Evolutionary conservation across 2,113 vertebrate genomes (phyloP), one percentile per base, ranked within the genome.

Genomic region (Sebastes schlegelii): DNA sequence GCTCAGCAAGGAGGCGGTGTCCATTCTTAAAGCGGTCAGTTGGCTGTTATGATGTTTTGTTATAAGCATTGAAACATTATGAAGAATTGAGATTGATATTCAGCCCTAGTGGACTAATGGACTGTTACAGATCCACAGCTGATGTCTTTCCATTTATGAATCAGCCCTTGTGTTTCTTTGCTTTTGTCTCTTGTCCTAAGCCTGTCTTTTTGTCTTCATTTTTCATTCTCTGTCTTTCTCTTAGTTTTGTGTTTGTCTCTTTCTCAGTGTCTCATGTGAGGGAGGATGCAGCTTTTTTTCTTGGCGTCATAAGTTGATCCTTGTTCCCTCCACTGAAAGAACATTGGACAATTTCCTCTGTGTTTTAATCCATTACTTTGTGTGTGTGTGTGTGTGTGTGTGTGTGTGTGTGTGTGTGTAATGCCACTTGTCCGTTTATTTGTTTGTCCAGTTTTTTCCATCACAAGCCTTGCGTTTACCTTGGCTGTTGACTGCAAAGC

Each of bases 1-100:
- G 97, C 97, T 99, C 89, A 98, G 97, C 95, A 99, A 97, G 93
- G 97, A 99, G 93, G 97, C 97, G 0, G 97, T 99, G 91, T 97
- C 97, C 95, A 98, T 99, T 89, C 95, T 99, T 76, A 98, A 97
- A 96, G 96, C 97, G 61, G 97, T 99, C 87, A 96, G 96, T 96
- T 4, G 5, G 40, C 12, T 8, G 11, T 14, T 21, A 5, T 1
- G 1, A 16, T 4, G 5, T 17, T 76, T 55, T 11, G 2, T 52
- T 26, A 4, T 54, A 26, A 21, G 26, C 19, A 1, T 9, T n/a
- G 17, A 19, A 58, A n/a, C 9, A n/a, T 34, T 52, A n/a, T 14
- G 13, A n/a, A 46, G 9, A 16, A 11, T 23, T 65, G 0, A 21
- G 6, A 71, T 34, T 54, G 10, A 63, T 4, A 13, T 43, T 6